Percentiles rank a stretch among this genome's conserved stretches.
These are phyloP conservation scores for Rhabdornis inornatus DNA, from an alignment of 2,113 vertebrate genomes.

Conservation along the genomic window DNA sequence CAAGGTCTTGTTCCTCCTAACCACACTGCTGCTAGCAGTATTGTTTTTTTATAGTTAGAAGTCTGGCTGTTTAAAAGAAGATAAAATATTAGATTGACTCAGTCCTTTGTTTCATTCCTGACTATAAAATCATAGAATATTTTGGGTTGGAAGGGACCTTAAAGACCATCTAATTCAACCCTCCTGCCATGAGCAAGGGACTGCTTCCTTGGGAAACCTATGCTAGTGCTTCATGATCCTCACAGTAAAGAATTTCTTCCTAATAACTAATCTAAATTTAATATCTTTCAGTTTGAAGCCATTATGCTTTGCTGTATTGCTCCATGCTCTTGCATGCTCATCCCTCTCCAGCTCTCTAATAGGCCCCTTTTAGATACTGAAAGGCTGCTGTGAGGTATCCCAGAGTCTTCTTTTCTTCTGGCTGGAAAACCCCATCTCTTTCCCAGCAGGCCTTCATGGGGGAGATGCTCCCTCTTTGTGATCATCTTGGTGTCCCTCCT, in stretches of 20 bases:
- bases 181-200: not conserved
- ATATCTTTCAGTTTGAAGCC: not conserved
- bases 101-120: not conserved
- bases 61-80: not conserved
- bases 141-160: not conserved
- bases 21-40: not conserved
- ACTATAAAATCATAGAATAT: not conserved
- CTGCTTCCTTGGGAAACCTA: not conserved
- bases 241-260: not conserved
- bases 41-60: not conserved
- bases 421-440: not conserved
- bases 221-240: not conserved
- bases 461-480: not conserved
- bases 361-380: not conserved
- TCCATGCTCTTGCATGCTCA: not conserved
- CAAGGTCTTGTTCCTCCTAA: not conserved
- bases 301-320: rapidly evolving
- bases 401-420: not conserved
- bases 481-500: not conserved
- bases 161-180: not conserved
- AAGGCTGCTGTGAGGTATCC: not conserved
- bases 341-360: not conserved
- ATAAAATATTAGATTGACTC: not conserved
- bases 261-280: not conserved
- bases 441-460: not conserved